A percentile compares a stretch with the other conserved stretches of the same genome.
phyloP scores from a whole-genome alignment of 1,140 invertebrate genomes.

The Zaprionus davidi region DNA sequence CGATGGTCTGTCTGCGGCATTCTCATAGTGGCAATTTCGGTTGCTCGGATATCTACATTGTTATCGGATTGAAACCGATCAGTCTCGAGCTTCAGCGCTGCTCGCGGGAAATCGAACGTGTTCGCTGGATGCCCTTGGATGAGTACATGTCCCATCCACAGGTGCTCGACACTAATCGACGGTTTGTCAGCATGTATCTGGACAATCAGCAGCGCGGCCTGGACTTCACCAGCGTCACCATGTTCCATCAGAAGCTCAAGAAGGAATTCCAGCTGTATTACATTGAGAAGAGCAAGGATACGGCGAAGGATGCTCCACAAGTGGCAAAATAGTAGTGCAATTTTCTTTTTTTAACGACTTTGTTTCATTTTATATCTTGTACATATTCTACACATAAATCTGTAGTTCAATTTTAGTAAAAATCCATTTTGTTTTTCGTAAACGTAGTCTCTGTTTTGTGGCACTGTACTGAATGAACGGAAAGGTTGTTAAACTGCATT shows the following conservation, averaged over 20 bases:
- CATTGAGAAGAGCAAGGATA: conserved; percentile 30
- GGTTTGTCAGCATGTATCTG: conserved; percentile 88
- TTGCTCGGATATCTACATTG: conserved; percentile 94
- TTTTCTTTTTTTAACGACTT: neutral
- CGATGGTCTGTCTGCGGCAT: conserved; percentile 91
- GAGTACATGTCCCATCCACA: conserved; percentile 90
- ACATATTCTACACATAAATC: conserved; percentile 19
- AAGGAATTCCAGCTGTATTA: conserved; percentile 70
- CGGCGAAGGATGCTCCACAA: neutral
- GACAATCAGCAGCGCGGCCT: conserved; percentile 87
- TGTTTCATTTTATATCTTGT: conserved; percentile 30
- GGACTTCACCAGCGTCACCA: conserved; percentile 85
- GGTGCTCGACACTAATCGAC: conserved; percentile 90
- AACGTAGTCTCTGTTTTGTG: neutral
- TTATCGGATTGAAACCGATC: conserved; percentile 89
- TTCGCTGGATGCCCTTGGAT: conserved; percentile 93
- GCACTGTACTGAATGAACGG: neutral
- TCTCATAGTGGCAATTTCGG: conserved; percentile 88
- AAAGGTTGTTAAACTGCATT: neutral
- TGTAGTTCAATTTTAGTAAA: conserved; percentile 21
- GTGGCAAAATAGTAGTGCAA: conserved; percentile 27
- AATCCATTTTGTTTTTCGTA: neutral
- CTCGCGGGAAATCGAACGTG: conserved; percentile 90
- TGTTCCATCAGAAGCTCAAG: conserved; percentile 72
- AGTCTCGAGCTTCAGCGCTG: conserved; percentile 88